phyloP scores from a whole-genome alignment of 2,888 invertebrate genomes.

The Noctua pronuba region DNA sequence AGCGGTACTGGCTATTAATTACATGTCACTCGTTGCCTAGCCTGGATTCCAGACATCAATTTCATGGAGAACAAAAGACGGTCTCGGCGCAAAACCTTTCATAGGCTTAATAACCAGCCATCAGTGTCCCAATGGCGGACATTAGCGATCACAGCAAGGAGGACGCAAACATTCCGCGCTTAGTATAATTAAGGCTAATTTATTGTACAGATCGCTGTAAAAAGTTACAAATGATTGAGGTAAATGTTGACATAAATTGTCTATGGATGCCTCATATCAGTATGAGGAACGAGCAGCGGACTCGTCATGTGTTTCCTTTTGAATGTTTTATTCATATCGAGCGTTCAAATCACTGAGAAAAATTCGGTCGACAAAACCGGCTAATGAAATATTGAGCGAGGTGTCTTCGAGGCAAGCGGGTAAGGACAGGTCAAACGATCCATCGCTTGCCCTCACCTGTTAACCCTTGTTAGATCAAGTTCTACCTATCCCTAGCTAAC shows the following conservation, averaged over 20 bases:
- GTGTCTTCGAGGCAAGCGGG: slow-evolving; percentile 4
- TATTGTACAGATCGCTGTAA: slow-evolving; percentile 71
- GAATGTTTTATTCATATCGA: slow-evolving; percentile 41
- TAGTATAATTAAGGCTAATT: slow-evolving; percentile 77
- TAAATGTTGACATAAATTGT: slow-evolving; percentile 17
- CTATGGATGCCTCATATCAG: slow-evolving; percentile 16
- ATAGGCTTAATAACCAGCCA: slow-evolving; percentile 74
- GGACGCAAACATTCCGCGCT: slow-evolving; percentile 69
- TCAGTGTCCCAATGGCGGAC: slow-evolving; percentile 69
- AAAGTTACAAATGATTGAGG: slow-evolving; percentile 42
- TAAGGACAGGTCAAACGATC: slow-evolving; percentile 44
- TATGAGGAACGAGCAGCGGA: background rate
- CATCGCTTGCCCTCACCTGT: slow-evolving; percentile 52
- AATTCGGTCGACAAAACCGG: slow-evolving; percentile 22
- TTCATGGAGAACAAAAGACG: slow-evolving; percentile 75
- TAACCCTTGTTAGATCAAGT: slow-evolving; percentile 51
- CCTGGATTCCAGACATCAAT: slow-evolving; percentile 67
- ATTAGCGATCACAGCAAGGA: slow-evolving; percentile 72
- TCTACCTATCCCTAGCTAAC: slow-evolving; percentile 21
- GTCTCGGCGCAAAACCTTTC: slow-evolving; percentile 67
- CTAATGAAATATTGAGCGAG: slow-evolving; percentile 31
- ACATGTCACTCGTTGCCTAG: slow-evolving; percentile 65
- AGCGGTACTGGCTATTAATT: slow-evolving; percentile 63
- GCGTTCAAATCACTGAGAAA: slow-evolving; percentile 24
- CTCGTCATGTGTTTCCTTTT: background rate